A percentile compares a stretch with the other conserved stretches of the same genome.
Conservation (phyloP, 2,888 invertebrate genomes). For the Balanococcus diminutus region DNA sequence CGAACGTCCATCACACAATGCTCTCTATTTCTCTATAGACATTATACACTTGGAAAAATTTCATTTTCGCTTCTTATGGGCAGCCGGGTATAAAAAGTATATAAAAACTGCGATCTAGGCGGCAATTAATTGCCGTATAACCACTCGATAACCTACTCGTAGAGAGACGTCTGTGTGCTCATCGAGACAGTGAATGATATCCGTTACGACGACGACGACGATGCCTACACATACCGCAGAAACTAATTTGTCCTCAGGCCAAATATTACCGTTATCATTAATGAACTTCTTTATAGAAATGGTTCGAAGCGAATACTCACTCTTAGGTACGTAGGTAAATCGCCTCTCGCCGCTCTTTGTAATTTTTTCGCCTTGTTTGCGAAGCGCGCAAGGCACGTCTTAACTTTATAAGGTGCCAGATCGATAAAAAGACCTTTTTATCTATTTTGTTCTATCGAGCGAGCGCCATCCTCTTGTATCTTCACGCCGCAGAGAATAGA, state of each 20-base stretch:
- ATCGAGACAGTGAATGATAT: conserved; percentile 38
- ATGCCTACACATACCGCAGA: conserved; percentile 32
- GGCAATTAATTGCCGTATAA: conserved; percentile 38
- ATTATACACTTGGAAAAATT: neutral
- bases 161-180: neutral
- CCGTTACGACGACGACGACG: conserved; percentile 11
- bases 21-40: neutral
- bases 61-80: neutral
- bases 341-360: neutral
- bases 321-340: neutral
- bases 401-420: conserved; percentile 41
- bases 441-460: conserved; percentile 25
- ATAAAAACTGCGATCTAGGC: neutral
- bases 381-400: neutral
- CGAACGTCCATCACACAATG: neutral
- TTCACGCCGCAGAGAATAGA: neutral
- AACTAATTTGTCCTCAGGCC: conserved; percentile 35
- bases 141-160: conserved; percentile 19
- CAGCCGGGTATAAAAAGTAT: neutral
- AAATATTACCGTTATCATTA: conserved; percentile 42
- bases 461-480: neutral
- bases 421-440: conserved; percentile 35
- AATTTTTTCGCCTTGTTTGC: neutral
- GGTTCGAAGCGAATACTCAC: conserved; percentile 35
- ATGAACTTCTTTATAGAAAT: conserved; percentile 38